These are phyloP conservation scores for Coregonus suidteri DNA, from an alignment of 2,797 vertebrate species.

Conservation along the genomic window DNA sequence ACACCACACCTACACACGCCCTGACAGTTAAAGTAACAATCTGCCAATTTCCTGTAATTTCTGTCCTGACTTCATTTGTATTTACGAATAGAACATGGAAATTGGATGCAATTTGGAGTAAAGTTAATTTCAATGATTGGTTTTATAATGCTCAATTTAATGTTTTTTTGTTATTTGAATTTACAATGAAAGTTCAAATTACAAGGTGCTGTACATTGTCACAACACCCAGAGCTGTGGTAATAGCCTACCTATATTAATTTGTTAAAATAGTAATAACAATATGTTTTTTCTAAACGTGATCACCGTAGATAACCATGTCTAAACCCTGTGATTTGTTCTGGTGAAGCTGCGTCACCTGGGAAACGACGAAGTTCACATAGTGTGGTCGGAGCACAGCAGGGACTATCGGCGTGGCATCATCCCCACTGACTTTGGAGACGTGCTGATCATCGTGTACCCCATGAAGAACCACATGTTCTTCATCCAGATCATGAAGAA, in stretches of 20 bases:
- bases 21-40: constrained; percentile 49
- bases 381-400: constrained; percentile 97
- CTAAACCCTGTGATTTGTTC: constrained; percentile 33
- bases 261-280: constrained; percentile 30
- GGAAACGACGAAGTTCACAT: constrained; percentile 99
- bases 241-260: constrained; percentile 7
- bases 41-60: constrained; percentile 74
- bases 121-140: constrained; percentile 80
- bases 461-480: constrained; percentile 97
- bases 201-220: constrained; percentile 60
- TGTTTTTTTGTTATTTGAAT: constrained; percentile 68
- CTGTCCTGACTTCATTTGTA: constrained; percentile 66
- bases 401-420: constrained; percentile 95
- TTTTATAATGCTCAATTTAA: constrained; percentile 75
- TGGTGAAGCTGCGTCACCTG: constrained; percentile 93
- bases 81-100: constrained; percentile 71
- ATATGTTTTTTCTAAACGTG: neutral
- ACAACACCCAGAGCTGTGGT: constrained; percentile 21
- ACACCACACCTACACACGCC: too few species aligned
- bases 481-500: constrained; percentile 97
- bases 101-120: constrained; percentile 75
- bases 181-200: constrained; percentile 68
- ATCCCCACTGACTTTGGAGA: constrained; percentile 98
- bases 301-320: constrained; percentile 1
- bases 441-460: constrained; percentile 94